Conservation (phyloP, 2,797 vertebrate genomes). For the Anisognathus igniventris region DNA sequence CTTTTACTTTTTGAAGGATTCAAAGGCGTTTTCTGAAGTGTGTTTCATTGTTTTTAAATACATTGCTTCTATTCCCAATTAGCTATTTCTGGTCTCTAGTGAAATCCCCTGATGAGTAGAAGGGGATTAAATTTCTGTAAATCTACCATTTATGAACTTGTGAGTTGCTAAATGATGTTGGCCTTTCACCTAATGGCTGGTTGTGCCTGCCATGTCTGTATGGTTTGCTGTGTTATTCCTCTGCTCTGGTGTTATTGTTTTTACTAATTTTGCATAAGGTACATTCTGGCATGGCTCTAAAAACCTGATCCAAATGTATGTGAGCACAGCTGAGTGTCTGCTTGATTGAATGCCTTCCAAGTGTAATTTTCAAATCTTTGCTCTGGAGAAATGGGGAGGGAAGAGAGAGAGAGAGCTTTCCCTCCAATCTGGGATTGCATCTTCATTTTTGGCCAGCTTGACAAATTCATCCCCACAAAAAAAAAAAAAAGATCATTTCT, state of each 20-base stretch:
- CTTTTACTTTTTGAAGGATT: conserved; percentile 53
- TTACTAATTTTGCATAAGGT: conserved; percentile 62
- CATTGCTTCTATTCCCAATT: conserved; percentile 29
- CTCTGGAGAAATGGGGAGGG: conserved; percentile 26
- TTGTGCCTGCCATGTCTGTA: conserved; percentile 32
- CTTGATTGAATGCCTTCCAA: conserved; percentile 63
- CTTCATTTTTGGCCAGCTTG: not conserved
- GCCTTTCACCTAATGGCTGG: conserved; percentile 63
- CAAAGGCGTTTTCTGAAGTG: conserved; percentile 14
- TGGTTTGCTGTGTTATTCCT: conserved; percentile 50
- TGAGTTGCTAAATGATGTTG: conserved; percentile 67
- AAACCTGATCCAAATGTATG: conserved; percentile 55
- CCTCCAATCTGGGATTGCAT: not conserved
- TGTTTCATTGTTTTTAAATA: conserved; percentile 30
- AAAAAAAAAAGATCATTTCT: not conserved
- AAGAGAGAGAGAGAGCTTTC: conserved; percentile 12
- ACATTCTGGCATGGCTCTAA: conserved; percentile 36
- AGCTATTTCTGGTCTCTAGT: conserved; percentile 67
- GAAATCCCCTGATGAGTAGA: conserved; percentile 62
- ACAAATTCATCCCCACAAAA: not conserved
- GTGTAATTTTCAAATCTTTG: conserved; percentile 54
- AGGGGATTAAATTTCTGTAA: conserved; percentile 68
- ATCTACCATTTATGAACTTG: conserved; percentile 69
- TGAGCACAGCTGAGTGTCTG: conserved; percentile 61
- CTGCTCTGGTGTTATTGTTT: conserved; percentile 45